Conservation (phyloP, 2,888 invertebrate genomes). For the Oscheius sp. region DNA sequence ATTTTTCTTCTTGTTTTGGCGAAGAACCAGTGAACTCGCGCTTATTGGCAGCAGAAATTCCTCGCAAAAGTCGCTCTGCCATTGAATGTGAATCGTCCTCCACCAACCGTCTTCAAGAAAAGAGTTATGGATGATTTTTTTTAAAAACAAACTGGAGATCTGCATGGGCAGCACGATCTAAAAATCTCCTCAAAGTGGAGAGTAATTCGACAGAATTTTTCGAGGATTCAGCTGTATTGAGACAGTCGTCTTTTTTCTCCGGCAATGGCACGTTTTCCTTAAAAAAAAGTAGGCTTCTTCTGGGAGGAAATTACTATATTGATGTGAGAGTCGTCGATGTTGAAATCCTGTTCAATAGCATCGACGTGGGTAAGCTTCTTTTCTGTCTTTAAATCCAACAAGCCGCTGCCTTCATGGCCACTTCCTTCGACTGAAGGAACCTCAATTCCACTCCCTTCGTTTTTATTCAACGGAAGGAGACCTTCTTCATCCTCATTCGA, state of each 20-base stretch:
- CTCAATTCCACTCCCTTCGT: conserved; percentile 19
- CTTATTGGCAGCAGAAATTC: conserved; percentile 16
- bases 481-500: not conserved
- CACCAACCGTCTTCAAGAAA: conserved; percentile 2
- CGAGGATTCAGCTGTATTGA: not conserved
- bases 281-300: no score
- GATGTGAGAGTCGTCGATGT: not conserved
- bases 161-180: conserved; percentile 5
- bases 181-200: conserved; percentile 2
- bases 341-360: conserved; percentile 5
- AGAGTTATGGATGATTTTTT: not conserved
- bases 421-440: not conserved
- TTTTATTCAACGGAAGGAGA: not conserved
- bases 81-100: conserved; percentile 15
- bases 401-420: not conserved
- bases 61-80: conserved; percentile 12
- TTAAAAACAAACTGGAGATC: conserved; percentile 9
- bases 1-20: not conserved
- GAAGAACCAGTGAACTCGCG: conserved; percentile 17
- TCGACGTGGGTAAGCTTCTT: not conserved
- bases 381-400: not conserved
- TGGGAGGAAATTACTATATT: not conserved
- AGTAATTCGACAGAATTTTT: not conserved
- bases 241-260: conserved; percentile 3
- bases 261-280: conserved; percentile 12